These are phyloP conservation scores for Prionailurus bengalensis DNA, from an alignment of 2,113 vertebrate genomes.

Conservation along the genomic window DNA sequence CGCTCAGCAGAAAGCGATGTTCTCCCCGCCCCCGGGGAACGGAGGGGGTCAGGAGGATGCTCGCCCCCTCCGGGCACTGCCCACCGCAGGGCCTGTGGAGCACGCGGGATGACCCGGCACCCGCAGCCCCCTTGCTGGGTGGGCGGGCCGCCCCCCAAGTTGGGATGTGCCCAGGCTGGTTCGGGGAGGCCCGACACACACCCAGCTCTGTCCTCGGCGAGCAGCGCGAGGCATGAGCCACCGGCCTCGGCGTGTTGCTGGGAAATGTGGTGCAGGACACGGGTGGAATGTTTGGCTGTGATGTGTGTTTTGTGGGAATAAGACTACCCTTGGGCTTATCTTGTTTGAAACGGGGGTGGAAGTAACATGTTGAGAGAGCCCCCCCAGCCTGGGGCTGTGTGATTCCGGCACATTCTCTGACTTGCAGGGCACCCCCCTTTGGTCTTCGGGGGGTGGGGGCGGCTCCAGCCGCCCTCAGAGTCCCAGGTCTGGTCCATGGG, in stretches of 20 bases:
- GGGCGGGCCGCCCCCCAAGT: accelerated
- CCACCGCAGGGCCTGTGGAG: accelerated
- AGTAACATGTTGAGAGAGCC: accelerated
- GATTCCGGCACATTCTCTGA: background rate
- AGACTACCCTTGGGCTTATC: background rate
- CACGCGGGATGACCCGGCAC: background rate
- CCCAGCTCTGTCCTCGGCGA: background rate
- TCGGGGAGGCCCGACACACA: accelerated
- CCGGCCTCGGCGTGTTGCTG: background rate
- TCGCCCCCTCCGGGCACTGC: constrained; percentile 61
- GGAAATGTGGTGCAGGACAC: background rate
- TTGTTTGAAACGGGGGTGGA: background rate
- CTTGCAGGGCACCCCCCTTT: background rate
- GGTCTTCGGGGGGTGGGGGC: background rate
- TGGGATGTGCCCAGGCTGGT: background rate
- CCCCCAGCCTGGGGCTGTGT: background rate
- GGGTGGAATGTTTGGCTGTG: background rate
- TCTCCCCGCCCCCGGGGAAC: background rate
- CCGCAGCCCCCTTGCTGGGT: background rate
- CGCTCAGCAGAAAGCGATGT: background rate
- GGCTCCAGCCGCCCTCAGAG: constrained; percentile 20
- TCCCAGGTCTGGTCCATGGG: background rate
- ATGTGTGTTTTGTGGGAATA: background rate
- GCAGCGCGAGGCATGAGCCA: accelerated
- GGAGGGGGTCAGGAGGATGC: constrained; percentile 60